phyloP scores from a whole-genome alignment of 2,797 vertebrate species.

The Oceanodroma leucorhoa region DNA sequence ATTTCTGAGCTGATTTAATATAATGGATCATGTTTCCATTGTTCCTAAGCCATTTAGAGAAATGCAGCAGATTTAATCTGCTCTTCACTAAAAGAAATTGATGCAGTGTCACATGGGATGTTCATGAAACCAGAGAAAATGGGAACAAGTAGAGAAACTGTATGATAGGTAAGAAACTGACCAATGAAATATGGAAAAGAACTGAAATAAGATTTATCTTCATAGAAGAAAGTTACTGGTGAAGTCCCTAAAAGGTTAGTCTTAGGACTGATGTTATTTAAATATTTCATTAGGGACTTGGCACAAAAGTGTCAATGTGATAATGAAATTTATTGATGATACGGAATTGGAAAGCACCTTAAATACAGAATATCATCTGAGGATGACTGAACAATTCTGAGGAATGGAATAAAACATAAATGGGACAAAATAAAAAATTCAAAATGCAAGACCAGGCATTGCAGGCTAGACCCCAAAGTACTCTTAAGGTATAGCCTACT shows the following conservation, averaged over 20 bases:
- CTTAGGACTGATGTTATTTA: not conserved
- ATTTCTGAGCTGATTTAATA: slow-evolving; percentile 16
- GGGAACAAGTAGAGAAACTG: not conserved
- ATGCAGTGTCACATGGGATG: not conserved
- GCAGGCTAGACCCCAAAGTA: not conserved
- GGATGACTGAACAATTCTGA: not conserved
- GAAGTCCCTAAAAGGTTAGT: not conserved
- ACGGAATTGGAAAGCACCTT: not conserved
- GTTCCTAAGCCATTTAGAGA: slow-evolving; percentile 11
- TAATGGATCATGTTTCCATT: not conserved
- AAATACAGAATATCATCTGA: not conserved
- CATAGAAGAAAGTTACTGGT: not conserved
- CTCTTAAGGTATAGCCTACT: not conserved
- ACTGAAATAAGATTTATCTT: not conserved
- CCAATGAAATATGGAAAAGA: not conserved
- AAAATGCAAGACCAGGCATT: not conserved
- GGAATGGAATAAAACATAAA: not conserved
- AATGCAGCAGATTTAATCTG: slow-evolving; percentile 12
- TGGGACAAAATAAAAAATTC: not conserved
- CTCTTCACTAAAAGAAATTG: not conserved
- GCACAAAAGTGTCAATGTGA: not conserved
- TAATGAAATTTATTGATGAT: not conserved
- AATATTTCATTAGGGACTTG: not conserved
- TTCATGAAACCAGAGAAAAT: not conserved
- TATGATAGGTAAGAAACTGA: not conserved